Evolutionary conservation across 2,888 invertebrate species (phyloP).

Genomic region (Philaethria dido): DNA sequence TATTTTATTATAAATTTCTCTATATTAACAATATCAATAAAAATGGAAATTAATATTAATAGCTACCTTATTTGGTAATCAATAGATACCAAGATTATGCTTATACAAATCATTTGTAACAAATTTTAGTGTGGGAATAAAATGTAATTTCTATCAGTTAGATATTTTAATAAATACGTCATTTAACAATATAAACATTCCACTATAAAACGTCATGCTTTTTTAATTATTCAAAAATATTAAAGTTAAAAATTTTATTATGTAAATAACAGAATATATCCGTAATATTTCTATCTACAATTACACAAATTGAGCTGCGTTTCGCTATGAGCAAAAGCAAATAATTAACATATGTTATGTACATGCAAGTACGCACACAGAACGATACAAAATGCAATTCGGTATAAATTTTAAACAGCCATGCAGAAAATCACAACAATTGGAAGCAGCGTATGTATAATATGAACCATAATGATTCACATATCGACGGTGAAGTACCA

Average conservation of each 20-base stretch:
- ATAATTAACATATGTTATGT: constrained; percentile 15
- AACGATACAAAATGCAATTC: constrained; percentile 37
- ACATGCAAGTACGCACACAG: constrained; percentile 45
- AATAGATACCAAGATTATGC: constrained; percentile 2
- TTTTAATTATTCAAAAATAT: constrained; percentile 2
- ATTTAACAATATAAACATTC: not conserved
- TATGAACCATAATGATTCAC: not conserved
- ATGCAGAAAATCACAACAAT: constrained; percentile 41
- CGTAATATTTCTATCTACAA: not conserved
- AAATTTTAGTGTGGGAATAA: not conserved
- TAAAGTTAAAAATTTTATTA: not conserved
- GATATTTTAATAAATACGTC: not conserved
- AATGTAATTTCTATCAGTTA: not conserved
- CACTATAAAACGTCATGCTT: not conserved
- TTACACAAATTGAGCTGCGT: constrained; percentile 29
- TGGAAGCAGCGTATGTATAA: constrained; percentile 29
- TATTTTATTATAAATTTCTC: constrained; percentile 34
- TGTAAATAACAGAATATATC: constrained; percentile 7
- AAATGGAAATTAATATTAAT: constrained; percentile 14
- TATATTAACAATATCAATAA: constrained; percentile 21
- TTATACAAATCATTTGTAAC: constrained; percentile 13
- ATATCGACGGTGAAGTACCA: not conserved
- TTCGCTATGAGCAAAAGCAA: constrained; percentile 20
- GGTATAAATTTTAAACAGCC: constrained; percentile 34
- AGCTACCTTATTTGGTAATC: constrained; percentile 17